Conservation (phyloP, 2,797 vertebrate genomes). For the Hydrocynus forskahlii region DNA sequence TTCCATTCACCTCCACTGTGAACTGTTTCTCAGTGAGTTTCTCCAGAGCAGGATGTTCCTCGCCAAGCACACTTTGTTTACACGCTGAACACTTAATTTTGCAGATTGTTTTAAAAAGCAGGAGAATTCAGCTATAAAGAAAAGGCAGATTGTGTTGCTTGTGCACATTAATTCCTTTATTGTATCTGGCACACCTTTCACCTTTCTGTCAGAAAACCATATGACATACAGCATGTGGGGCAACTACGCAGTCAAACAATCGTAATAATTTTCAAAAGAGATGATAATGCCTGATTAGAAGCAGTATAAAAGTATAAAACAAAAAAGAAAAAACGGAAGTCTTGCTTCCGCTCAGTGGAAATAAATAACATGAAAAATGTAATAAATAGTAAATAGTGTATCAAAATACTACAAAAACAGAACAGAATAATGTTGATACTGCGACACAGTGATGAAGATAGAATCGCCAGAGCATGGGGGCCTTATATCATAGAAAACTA, state of each 20-base stretch:
- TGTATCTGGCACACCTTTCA: constrained; percentile 78
- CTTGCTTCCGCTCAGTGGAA: constrained; percentile 78
- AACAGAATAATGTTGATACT: constrained; percentile 68
- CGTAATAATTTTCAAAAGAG: constrained; percentile 76
- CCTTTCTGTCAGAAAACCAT: constrained; percentile 77
- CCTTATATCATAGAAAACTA: constrained; percentile 75
- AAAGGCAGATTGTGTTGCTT: neutral
- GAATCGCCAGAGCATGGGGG: constrained; percentile 68
- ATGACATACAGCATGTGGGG: constrained; percentile 62
- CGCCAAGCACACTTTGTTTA: too few species aligned
- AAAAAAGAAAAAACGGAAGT: constrained; percentile 64
- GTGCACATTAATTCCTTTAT: constrained; percentile 62
- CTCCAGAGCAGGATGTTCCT: too few species aligned
- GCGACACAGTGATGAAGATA: constrained; percentile 71
- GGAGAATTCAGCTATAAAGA: neutral
- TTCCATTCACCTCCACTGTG: too few species aligned
- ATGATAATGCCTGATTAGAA: constrained; percentile 69
- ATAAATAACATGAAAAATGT: constrained; percentile 82
- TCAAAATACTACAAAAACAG: constrained; percentile 73
- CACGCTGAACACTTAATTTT: too few species aligned
- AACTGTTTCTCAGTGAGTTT: too few species aligned
- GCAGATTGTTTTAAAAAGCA: neutral
- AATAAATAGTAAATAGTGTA: constrained; percentile 86
- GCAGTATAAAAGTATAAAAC: constrained; percentile 83
- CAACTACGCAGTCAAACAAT: constrained; percentile 59